Percentiles rank a stretch among this genome's conserved stretches.
These are phyloP conservation scores for Nothocercus julius DNA, from an alignment of 2,113 vertebrate species.

Conservation along the genomic window DNA sequence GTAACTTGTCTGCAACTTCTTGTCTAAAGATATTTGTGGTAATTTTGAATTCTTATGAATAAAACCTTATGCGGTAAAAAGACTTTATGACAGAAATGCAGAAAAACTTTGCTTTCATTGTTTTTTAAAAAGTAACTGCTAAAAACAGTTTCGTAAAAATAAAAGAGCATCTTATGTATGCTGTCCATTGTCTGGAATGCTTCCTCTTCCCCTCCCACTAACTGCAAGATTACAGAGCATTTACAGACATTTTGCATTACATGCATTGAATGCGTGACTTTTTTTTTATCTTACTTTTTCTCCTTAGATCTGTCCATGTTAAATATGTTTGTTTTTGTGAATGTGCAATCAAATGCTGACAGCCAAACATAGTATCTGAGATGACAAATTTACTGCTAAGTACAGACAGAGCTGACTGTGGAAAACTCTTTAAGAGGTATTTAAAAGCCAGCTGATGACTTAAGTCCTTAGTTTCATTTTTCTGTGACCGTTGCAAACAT, in stretches of 20 bases:
- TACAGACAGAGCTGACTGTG: background rate
- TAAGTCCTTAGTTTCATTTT: background rate
- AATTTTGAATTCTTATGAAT: background rate
- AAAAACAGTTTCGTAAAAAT: background rate
- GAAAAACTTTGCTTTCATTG: background rate
- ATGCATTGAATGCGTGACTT: background rate
- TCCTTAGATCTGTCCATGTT: background rate
- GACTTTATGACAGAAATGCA: background rate
- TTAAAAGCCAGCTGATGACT: background rate
- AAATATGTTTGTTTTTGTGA: background rate
- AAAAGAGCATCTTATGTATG: background rate
- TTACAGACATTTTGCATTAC: background rate
- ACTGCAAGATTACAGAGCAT: background rate
- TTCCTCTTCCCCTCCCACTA: background rate
- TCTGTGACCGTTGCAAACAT: background rate
- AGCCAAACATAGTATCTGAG: background rate
- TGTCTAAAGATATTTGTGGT: background rate
- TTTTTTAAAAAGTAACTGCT: background rate
- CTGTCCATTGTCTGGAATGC: background rate
- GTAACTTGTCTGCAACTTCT: slow-evolving; percentile 27
- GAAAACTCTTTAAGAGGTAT: background rate
- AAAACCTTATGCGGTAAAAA: background rate
- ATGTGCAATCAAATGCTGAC: slow-evolving; percentile 5
- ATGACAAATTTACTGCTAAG: background rate
- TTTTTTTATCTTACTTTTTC: background rate